Evolutionary conservation across 1,140 invertebrate species (phyloP), one percentile per base, ranked within the genome.

Genomic region (Adelges cooleyi): DNA sequence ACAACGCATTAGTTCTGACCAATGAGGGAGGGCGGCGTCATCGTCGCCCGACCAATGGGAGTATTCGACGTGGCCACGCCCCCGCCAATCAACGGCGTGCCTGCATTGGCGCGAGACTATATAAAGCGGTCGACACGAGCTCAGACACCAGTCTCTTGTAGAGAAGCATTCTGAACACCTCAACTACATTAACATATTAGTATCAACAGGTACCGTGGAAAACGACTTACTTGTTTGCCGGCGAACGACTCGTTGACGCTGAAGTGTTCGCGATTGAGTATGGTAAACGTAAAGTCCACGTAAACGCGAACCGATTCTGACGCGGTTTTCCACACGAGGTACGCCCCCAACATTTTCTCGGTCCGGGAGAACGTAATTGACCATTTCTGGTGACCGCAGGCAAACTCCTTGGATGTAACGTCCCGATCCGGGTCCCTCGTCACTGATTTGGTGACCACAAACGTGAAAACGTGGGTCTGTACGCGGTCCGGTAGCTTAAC

Each of bases 351-450:
- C 69, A 88, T 82, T 72, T 87, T 86, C 71, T 90, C 87, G 27
- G 83, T 84, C 18, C 87, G 80, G 0, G 84, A 85, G 74, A 92
- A 90, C 2, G 86, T 86, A 54, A 92, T 85, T n/a, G 86, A 87
- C 89, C 89, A 93, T 76, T 82, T 80, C 71, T 92, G 89, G 73
- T 89, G 87, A 9, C 88, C 87, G 75, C 87, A 91, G 25, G 83
- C 82, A 73, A 92, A 87, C 72, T 92, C 89, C 75, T 89, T 89
- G 67, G 85, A 87, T 36, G 86, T 89, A 69, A 89, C 85, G 75
- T 89, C 86, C 50, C 86, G 81, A 74, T 89, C 86, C 10, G 86
- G 80, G 75, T 90, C 86, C 29, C 86, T 76, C 8, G 86, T 87
- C 69, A 88, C 86, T 51, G 82, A 86, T 69, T 84, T 81, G 23